Percentiles rank a stretch among this genome's conserved stretches.
Evolutionary conservation across 2,888 invertebrate species (phyloP).

Genomic region (Protodeltote pygarga): DNA sequence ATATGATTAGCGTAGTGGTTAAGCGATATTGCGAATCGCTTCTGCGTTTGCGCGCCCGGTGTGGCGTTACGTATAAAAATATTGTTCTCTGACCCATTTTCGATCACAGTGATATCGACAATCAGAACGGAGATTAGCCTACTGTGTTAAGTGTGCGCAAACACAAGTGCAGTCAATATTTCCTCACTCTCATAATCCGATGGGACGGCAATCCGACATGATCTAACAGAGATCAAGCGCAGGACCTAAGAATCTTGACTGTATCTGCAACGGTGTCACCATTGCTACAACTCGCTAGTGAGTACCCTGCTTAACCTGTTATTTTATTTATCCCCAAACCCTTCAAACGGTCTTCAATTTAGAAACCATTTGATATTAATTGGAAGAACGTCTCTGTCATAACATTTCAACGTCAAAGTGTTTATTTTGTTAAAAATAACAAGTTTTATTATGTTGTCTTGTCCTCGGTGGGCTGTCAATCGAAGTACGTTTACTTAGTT

Average conservation of each 20-base stretch:
- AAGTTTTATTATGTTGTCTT: constrained; percentile 14
- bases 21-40: too few relatives aligned
- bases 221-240: too few relatives aligned
- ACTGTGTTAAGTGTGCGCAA: too few relatives aligned
- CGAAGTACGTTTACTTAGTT: not conserved
- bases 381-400: constrained; percentile 25
- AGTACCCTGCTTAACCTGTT: not conserved
- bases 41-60: too few relatives aligned
- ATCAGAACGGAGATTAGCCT: too few relatives aligned
- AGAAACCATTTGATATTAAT: constrained; percentile 29
- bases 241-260: not conserved
- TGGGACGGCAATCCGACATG: too few relatives aligned
- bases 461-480: not conserved
- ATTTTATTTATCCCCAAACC: not conserved
- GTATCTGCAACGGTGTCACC: not conserved
- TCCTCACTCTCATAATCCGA: too few relatives aligned
- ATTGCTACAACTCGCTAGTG: not conserved
- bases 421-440: constrained; percentile 29
- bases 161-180: too few relatives aligned
- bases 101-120: too few relatives aligned
- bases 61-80: too few relatives aligned
- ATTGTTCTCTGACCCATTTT: too few relatives aligned
- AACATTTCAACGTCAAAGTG: constrained; percentile 36
- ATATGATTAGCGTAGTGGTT: too few relatives aligned
- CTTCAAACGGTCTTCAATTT: not conserved